A percentile compares a stretch with the other conserved stretches of the same genome.
Evolutionary conservation across 2,888 invertebrate genomes (phyloP).

Genomic region (Acanthosoma haemorrhoidale): DNA sequence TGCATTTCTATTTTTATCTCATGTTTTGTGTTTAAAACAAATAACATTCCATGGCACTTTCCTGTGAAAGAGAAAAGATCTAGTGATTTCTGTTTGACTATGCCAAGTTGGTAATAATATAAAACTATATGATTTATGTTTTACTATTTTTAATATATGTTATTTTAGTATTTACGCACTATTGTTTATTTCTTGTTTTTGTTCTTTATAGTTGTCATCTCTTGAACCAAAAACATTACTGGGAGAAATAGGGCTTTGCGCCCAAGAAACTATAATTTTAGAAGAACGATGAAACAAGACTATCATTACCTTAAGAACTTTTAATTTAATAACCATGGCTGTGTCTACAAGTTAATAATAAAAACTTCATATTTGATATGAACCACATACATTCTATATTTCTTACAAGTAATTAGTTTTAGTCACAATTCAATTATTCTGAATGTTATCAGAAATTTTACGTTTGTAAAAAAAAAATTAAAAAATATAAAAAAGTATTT

Average conservation of each 20-base stretch:
- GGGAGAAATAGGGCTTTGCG: conserved; percentile 76
- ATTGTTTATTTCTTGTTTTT: neutral
- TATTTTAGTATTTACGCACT: too few species aligned
- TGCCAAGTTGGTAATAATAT: too few species aligned
- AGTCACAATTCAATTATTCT: neutral
- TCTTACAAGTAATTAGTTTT: neutral
- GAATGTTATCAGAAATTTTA: neutral
- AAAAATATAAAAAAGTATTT: too few species aligned
- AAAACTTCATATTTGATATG: neutral
- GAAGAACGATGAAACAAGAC: conserved; percentile 75
- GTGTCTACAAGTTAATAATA: conserved; percentile 3
- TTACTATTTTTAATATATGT: too few species aligned
- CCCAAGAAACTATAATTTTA: conserved; percentile 90
- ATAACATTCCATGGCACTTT: too few species aligned
- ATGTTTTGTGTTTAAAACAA: too few species aligned
- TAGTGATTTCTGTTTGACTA: too few species aligned
- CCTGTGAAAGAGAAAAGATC: too few species aligned
- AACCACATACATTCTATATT: conserved; percentile 15
- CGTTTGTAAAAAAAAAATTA: too few species aligned
- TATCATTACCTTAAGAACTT: neutral
- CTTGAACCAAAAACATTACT: conserved; percentile 54
- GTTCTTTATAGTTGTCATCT: conserved; percentile 6
- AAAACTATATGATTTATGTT: too few species aligned
- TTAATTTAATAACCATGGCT: conserved; percentile 8
- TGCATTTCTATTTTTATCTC: too few species aligned